Conservation (phyloP, 2,113 vertebrate species). For the Eublepharis macularius region DNA sequence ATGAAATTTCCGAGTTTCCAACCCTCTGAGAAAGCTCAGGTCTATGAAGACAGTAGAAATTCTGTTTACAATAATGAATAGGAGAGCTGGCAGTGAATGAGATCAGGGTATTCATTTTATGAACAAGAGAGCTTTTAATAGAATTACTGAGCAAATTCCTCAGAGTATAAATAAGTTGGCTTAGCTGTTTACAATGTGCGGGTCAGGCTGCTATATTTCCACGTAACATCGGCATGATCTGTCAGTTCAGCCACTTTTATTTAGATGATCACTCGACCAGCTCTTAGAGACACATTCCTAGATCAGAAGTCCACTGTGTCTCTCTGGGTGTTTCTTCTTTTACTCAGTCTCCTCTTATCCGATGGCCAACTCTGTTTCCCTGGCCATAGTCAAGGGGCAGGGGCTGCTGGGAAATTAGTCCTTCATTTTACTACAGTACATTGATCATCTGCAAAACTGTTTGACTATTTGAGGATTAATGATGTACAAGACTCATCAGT, state of each 20-base stretch:
- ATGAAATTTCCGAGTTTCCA: conserved; percentile 42
- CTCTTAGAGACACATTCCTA: conserved; percentile 9
- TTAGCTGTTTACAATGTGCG: conserved; percentile 38
- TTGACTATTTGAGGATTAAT: neutral
- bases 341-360: too few relatives aligned
- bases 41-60: conserved; percentile 39
- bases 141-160: conserved; percentile 61
- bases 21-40: conserved; percentile 50
- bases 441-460: too few relatives aligned
- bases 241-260: conserved; percentile 13
- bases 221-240: conserved; percentile 24
- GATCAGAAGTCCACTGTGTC: neutral
- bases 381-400: too few relatives aligned
- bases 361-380: too few relatives aligned
- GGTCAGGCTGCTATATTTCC: conserved; percentile 23
- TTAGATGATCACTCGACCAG: neutral
- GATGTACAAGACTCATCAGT: neutral
- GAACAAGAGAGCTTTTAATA: conserved; percentile 53
- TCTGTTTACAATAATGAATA: conserved; percentile 56
- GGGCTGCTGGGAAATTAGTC: too few relatives aligned
- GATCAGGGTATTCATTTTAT: conserved; percentile 63
- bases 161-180: conserved; percentile 22
- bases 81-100: conserved; percentile 38
- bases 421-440: too few relatives aligned
- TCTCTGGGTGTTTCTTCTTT: too few relatives aligned